phyloP scores from a whole-genome alignment of 2,113 vertebrate species.

The Apteryx owenii region DNA sequence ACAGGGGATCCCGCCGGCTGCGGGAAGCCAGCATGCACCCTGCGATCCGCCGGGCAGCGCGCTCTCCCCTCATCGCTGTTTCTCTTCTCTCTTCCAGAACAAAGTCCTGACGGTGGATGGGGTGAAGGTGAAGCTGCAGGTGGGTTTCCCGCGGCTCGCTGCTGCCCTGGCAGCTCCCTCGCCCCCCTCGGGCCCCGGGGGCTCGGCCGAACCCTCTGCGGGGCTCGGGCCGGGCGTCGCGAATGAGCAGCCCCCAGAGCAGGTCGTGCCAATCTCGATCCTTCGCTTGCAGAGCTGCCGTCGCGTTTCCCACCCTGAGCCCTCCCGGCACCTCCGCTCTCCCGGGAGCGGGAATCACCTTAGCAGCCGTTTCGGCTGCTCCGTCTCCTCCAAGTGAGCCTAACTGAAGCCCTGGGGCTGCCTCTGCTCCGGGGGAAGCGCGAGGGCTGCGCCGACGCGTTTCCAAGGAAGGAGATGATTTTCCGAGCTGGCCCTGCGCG shows the following conservation, averaged over 20 bases:
- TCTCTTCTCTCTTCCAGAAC: constrained; percentile 84
- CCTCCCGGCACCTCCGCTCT: too few relatives aligned
- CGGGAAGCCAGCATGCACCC: too few relatives aligned
- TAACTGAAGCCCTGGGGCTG: background rate
- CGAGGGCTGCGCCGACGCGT: background rate
- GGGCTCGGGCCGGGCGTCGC: background rate
- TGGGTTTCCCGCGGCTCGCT: constrained; percentile 36
- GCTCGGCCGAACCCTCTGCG: background rate
- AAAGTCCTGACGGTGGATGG: constrained; percentile 92
- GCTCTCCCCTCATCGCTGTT: fast-evolving
- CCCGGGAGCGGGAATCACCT: too few relatives aligned
- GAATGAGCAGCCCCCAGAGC: background rate
- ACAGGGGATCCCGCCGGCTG: too few relatives aligned
- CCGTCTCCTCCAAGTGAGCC: background rate
- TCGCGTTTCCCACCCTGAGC: fast-evolving
- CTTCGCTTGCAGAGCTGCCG: background rate
- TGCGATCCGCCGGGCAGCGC: fast-evolving
- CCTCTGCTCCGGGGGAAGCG: background rate
- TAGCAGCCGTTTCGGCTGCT: background rate
- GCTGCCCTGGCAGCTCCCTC: too few relatives aligned
- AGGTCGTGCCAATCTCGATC: background rate
- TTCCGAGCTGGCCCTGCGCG: fast-evolving
- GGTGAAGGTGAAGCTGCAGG: constrained; percentile 93
- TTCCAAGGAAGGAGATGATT: background rate
- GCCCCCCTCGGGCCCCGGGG: too few relatives aligned